Evolutionary conservation across 1,140 invertebrate genomes (phyloP), one percentile per base, ranked within the genome.

Genomic region (Aphelenchoides fujianensis): DNA sequence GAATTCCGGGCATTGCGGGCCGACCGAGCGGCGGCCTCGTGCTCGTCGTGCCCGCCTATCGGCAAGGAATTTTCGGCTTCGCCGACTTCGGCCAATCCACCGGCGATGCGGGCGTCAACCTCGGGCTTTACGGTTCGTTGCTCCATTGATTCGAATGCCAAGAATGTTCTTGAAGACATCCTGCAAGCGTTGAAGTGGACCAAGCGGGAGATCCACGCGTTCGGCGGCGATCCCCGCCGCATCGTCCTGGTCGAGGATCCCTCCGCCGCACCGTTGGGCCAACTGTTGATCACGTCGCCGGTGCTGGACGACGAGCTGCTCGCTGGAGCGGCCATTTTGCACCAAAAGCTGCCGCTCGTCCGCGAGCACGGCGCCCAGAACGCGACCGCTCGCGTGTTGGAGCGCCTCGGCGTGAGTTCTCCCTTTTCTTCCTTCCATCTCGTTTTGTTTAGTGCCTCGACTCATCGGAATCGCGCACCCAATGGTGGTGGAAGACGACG

Each of bases 41-140:
- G 12, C 73, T 86, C 16, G 83, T 86, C 27, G 82, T 85, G 19
- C 75, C 83, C 30, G 83, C 86, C 36, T 85, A 85, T 69, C 75
- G 86, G 3, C 71, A 85, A 7, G 79, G 84, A 2, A 12, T 77
- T 36, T 76, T 80, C 34, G 80, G 74, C 19, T 76, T 81, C 62
- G 35, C 77, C 3, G 68, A 72, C 52, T 63, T 79, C 34, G 62
- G 90, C 3, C 41, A 73, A 16, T 68, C 70, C 31, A 27, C 12
- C 36, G 34, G 73, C 19, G 28, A 55, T 32, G 80, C 78, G 23
- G 69, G 75, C n/a, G 61, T 67, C 23, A 79, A 79, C 71, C 28
- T 79, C 12, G 81, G 74, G 27, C 34, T 79, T 32, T 71, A 82
- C 48, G 77, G 77, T 79, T 55, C 70, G n/a, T n/a, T n/a, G n/a